Evolutionary conservation across 2,888 invertebrate genomes (phyloP).

Genomic region (Antheraea assamensis): DNA sequence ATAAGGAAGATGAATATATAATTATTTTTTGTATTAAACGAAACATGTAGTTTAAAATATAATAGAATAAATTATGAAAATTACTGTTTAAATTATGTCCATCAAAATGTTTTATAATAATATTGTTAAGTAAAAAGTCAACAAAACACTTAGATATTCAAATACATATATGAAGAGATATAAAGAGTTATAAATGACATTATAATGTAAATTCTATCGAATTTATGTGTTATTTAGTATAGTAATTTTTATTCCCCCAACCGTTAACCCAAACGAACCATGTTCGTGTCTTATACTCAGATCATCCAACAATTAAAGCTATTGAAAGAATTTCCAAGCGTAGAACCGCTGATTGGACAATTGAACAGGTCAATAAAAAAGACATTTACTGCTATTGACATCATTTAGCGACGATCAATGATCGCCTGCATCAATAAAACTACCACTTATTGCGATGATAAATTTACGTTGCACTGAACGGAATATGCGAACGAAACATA

Average conservation of each 20-base stretch:
- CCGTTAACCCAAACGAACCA: not conserved
- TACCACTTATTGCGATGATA: conserved; percentile 16
- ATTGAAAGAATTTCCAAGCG: conserved; percentile 6
- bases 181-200: too few species aligned
- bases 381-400: conserved; percentile 55
- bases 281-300: conserved; percentile 11
- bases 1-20: not conserved
- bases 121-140: not conserved
- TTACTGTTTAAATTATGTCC: not conserved
- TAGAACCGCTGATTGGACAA: conserved; percentile 44
- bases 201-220: not conserved
- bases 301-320: conserved; percentile 17
- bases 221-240: not conserved
- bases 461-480: not conserved
- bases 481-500: not conserved
- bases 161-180: too few species aligned
- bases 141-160: not conserved
- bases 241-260: not conserved
- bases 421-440: conserved; percentile 36
- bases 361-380: conserved; percentile 66
- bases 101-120: not conserved
- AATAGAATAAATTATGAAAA: not conserved
- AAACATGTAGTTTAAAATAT: not conserved
- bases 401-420: conserved; percentile 43
- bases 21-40: not conserved